phyloP scores from a whole-genome alignment of 2,888 invertebrate genomes.

The Eremobia ochroleuca region DNA sequence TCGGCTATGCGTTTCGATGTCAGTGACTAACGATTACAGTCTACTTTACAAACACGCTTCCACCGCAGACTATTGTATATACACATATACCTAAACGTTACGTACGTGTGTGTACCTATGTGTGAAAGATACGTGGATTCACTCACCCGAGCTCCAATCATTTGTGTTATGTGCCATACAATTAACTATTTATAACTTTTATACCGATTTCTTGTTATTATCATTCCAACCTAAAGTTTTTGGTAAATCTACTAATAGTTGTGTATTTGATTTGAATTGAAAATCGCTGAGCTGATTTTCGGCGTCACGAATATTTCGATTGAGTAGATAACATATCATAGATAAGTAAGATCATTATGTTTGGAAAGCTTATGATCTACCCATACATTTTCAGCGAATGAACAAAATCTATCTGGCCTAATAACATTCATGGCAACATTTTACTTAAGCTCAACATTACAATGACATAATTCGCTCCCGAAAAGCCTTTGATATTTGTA shows the following conservation, averaged over 20 bases:
- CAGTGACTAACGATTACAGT: slow-evolving; percentile 82
- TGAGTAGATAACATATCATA: not conserved
- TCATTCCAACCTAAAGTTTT: slow-evolving; percentile 47
- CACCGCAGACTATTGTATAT: slow-evolving; percentile 68
- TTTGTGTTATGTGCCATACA: slow-evolving; percentile 55
- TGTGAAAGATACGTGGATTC: slow-evolving; percentile 65
- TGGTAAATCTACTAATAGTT: slow-evolving; percentile 31
- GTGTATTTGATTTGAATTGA: slow-evolving; percentile 19
- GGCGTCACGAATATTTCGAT: slow-evolving; percentile 13
- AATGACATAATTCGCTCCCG: slow-evolving; percentile 18
- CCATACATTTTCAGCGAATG: not conserved
- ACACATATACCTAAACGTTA: slow-evolving; percentile 54
- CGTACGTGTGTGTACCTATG: slow-evolving; percentile 53
- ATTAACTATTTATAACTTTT: slow-evolving; percentile 61
- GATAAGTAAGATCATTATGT: not conserved
- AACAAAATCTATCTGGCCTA: not conserved
- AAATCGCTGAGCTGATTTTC: slow-evolving; percentile 31
- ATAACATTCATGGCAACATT: not conserved
- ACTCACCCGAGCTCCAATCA: slow-evolving; percentile 62
- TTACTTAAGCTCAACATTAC: slow-evolving; percentile 8
- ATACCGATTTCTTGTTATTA: slow-evolving; percentile 56
- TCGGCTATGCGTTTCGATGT: slow-evolving; percentile 80
- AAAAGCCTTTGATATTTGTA: slow-evolving; percentile 20
- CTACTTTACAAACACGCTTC: slow-evolving; percentile 78
- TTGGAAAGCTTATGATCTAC: not conserved